Conservation (phyloP, 2,888 invertebrate genomes). For the Cosmia pyralina region DNA sequence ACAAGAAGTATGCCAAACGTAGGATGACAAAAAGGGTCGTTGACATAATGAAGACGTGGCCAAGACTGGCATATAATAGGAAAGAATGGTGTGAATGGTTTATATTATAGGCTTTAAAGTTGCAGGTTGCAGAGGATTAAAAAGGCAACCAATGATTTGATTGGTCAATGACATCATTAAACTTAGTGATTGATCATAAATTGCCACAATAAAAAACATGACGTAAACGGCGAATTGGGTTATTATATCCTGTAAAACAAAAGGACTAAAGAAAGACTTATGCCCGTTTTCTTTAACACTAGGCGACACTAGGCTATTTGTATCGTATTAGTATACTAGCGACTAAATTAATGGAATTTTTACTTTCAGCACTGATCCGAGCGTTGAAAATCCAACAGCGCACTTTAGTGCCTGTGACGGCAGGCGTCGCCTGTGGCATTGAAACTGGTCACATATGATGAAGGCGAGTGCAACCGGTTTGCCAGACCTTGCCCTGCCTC, state of each 20-base stretch:
- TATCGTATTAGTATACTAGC: background rate
- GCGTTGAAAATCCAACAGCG: background rate
- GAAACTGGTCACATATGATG: constrained; percentile 53
- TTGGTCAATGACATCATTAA: background rate
- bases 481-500: constrained; percentile 53
- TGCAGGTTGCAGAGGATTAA: background rate
- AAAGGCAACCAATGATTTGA: background rate
- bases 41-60: background rate
- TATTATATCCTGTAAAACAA: background rate
- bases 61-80: background rate
- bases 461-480: constrained; percentile 51
- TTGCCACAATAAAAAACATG: background rate
- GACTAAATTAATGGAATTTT: background rate
- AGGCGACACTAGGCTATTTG: background rate
- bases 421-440: constrained; percentile 48
- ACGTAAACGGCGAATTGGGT: background rate
- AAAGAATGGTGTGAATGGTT: background rate
- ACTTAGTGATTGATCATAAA: background rate
- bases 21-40: background rate
- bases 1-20: background rate
- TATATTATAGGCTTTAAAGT: background rate
- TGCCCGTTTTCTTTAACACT: background rate
- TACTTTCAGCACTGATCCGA: background rate
- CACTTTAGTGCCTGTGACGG: constrained; percentile 18
- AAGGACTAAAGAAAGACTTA: background rate